Conservation (phyloP, 2,113 vertebrate species). For the Thryonomys swinderianus region DNA sequence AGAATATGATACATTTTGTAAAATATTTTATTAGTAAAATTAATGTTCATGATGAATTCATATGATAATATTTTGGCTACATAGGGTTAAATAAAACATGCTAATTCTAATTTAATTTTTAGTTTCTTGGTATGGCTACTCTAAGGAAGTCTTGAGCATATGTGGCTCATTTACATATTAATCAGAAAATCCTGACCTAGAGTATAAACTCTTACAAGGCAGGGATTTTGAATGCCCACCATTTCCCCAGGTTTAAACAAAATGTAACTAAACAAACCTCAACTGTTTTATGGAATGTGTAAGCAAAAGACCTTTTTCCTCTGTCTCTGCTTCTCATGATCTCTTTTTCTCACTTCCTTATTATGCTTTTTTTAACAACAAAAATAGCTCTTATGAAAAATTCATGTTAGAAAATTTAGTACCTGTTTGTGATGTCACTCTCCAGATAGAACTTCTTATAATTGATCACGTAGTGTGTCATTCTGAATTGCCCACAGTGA, state of each 20-base stretch:
- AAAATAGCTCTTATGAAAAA: neutral
- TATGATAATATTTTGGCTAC: neutral
- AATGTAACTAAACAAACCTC: neutral
- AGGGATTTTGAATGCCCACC: neutral
- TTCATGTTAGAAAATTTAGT: neutral
- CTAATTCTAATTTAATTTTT: conserved; percentile 1
- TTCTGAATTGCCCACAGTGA: neutral
- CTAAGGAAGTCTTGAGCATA: neutral
- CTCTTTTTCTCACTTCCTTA: neutral
- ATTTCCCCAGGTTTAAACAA: neutral
- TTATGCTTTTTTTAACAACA: neutral
- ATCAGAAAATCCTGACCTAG: neutral
- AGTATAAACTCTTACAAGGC: neutral
- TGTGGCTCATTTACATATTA: neutral
- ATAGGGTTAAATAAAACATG: neutral
- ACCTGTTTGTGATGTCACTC: neutral
- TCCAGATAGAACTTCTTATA: neutral
- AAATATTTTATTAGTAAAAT: conserved; percentile 8
- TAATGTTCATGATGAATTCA: neutral
- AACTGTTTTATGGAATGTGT: neutral
- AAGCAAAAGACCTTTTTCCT: neutral
- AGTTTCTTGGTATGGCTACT: neutral
- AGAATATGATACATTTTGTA: neutral
- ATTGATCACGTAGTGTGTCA: neutral
- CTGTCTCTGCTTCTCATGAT: neutral